Conservation (phyloP, 2,888 invertebrate genomes). For the Idaea biselata region DNA sequence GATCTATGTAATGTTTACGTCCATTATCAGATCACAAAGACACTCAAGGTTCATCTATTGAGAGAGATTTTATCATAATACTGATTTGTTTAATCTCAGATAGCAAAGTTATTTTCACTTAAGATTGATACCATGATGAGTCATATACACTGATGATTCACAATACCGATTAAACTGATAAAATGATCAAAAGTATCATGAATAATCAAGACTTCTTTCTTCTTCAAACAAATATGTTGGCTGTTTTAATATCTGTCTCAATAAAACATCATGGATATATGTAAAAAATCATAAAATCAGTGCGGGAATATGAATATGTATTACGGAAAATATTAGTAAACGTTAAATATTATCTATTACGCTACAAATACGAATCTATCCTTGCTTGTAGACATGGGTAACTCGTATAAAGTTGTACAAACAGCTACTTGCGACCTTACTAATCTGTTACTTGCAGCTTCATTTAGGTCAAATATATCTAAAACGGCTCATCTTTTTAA, state of each 20-base stretch:
- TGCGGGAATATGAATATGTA: background rate
- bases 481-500: background rate
- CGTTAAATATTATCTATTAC: background rate
- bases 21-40: constrained; percentile 21
- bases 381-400: constrained; percentile 2
- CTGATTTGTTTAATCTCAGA: background rate
- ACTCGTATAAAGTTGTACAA: constrained; percentile 3
- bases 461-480: background rate
- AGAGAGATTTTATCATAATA: background rate
- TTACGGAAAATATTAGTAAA: background rate
- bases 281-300: background rate
- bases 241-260: background rate
- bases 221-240: background rate
- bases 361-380: background rate
- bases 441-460: background rate
- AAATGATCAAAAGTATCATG: background rate
- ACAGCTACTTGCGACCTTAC: background rate
- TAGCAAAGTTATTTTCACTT: background rate
- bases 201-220: background rate
- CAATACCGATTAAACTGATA: background rate
- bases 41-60: constrained; percentile 1
- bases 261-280: background rate
- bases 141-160: background rate
- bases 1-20: constrained; percentile 23
- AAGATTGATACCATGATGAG: background rate